Conservation (phyloP, 2,113 vertebrate genomes). For the Lophochroa leadbeateri region DNA sequence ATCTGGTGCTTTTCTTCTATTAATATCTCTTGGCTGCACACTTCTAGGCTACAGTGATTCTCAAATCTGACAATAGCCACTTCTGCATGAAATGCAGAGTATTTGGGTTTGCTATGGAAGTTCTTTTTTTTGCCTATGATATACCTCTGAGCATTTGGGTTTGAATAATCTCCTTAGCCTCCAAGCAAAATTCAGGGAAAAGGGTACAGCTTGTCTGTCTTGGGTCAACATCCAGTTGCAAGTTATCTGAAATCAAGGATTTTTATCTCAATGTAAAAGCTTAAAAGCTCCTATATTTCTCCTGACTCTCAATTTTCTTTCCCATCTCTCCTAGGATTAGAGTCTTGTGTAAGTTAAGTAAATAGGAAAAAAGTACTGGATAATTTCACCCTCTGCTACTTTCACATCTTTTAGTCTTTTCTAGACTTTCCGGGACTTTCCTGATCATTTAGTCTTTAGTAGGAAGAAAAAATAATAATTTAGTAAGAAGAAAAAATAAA, state of each 20-base stretch:
- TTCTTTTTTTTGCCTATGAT: background rate
- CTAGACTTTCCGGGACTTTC: background rate
- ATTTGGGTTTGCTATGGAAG: background rate
- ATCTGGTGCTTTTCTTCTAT: background rate
- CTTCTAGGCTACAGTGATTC: background rate
- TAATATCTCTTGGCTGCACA: background rate
- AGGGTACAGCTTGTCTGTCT: background rate
- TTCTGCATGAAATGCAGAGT: background rate
- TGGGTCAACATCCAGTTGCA: background rate
- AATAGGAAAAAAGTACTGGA: background rate
- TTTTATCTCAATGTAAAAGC: background rate
- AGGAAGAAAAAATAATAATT: background rate
- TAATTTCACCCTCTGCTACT: background rate
- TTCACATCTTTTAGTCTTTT: background rate
- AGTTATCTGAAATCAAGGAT: background rate
- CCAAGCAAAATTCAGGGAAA: background rate
- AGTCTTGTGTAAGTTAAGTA: background rate
- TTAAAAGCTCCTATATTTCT: rapidly evolving
- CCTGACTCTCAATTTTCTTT: background rate
- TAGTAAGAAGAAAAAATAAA: background rate
- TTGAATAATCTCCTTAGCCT: background rate
- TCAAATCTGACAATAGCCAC: background rate
- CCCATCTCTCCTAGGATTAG: background rate
- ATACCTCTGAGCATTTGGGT: background rate
- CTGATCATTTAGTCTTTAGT: background rate